Evolutionary conservation across 2,113 vertebrate species (phyloP).

Genomic region (Ophiodon elongatus): DNA sequence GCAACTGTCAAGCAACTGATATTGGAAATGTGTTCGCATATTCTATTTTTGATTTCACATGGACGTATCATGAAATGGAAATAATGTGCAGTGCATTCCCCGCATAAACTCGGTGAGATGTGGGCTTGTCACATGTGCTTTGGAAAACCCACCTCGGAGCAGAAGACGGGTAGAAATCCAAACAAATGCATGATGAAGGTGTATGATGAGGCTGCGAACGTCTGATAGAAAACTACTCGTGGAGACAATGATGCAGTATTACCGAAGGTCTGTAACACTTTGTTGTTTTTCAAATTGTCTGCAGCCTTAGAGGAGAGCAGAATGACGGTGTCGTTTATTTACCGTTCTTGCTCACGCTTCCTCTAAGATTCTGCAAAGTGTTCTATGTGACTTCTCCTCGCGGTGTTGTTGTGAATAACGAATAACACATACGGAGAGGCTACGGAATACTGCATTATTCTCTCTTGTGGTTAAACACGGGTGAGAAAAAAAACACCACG

Average conservation of each 20-base stretch:
- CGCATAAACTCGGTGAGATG: neutral
- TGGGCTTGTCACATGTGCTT: slow-evolving; percentile 27
- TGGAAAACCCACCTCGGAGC: slow-evolving; percentile 32
- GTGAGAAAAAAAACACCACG: slow-evolving; percentile 30
- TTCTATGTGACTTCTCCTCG: slow-evolving; percentile 8
- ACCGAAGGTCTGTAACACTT: slow-evolving; percentile 20
- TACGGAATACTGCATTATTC: slow-evolving; percentile 72
- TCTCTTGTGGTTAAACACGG: slow-evolving; percentile 49
- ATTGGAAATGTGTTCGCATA: neutral
- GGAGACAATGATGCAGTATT: slow-evolving; percentile 74
- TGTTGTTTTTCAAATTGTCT: slow-evolving; percentile 22
- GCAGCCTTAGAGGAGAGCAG: slow-evolving; percentile 29
- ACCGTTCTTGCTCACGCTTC: slow-evolving; percentile 44
- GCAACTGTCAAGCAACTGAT: neutral
- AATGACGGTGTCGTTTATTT: slow-evolving; percentile 24
- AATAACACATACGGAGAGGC: slow-evolving; percentile 38
- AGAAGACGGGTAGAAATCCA: neutral
- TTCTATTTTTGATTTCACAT: slow-evolving; percentile 3
- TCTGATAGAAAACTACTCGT: slow-evolving; percentile 8
- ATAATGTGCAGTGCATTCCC: neutral
- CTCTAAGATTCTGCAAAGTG: slow-evolving; percentile 2
- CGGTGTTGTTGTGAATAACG: slow-evolving; percentile 33
- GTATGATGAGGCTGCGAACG: slow-evolving; percentile 11
- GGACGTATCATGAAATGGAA: neutral
- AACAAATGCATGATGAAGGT: slow-evolving; percentile 21